Evolutionary conservation across 2,797 vertebrate genomes (phyloP), one percentile per base, ranked within the genome.

Genomic region (Cichlasoma orientale): DNA sequence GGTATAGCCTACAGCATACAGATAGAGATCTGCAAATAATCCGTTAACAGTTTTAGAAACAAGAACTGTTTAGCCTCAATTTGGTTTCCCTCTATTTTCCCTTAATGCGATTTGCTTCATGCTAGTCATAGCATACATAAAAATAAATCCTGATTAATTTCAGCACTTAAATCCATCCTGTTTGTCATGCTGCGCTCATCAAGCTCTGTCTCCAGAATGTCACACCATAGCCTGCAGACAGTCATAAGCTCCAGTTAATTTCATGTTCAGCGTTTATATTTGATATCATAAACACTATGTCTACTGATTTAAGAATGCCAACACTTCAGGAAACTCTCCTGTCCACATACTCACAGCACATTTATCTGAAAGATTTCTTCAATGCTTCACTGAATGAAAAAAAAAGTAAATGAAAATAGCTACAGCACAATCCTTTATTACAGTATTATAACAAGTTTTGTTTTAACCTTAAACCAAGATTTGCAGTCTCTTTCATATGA

Each of bases 61-160:
- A 88, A 86, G 81, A 85, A 78, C 57, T 81, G 73, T 89, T 91
- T 85, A 86, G 80, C 79, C 82, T 87, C 82, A 87, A 84, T 91
- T 92, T 88, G 72, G 68, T 80, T 85, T 89, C 25, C 70, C 70
- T 89, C 82, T 83, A 82, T 92, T 92, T 90, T 89, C 23, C 66
- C 29, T 33, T 92, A 93, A 94, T 87, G 78, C 54, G 88, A 92
- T 92, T 93, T 89, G 68, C 77, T 80, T 92, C 86, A 90, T 91
- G 90, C 79, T 84, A 88, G 83, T 91, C 88, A 80, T 33, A 56
- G 84, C 72, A 77, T 61, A 83, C 84, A 89, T 87, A 88, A 87
- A 92, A 92, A 90, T 91, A 90, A 93, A 93, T 92, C 91, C 90
- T 74, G 89, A 92, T 92, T 93, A 88, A 91, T 92, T 92, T 91